Percentiles rank a stretch among this genome's conserved stretches.
phyloP scores from a whole-genome alignment of 2,888 invertebrate genomes.

The Halocaridina rubra region DNA sequence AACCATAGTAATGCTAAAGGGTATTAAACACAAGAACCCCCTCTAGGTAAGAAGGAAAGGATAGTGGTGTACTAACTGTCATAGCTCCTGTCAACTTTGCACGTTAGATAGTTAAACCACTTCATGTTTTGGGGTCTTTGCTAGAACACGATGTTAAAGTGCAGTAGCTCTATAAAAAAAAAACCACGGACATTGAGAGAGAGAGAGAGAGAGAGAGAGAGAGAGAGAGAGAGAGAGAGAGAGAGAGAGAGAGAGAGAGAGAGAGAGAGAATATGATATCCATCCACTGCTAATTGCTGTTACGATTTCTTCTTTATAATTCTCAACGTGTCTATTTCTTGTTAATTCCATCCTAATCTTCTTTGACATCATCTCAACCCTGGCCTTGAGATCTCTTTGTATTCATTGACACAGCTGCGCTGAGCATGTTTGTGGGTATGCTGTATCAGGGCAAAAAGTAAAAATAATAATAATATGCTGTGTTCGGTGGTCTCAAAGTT shows the following conservation, averaged over 20 bases:
- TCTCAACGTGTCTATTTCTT: neutral
- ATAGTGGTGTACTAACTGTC: too few species aligned
- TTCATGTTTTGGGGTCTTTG: too few species aligned
- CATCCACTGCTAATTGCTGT: neutral
- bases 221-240: neutral
- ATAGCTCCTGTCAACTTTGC: too few species aligned
- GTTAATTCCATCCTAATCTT: neutral
- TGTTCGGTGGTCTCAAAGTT: too few species aligned
- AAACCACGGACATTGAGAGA: neutral
- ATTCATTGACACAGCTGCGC: too few species aligned
- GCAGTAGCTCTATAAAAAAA: too few species aligned
- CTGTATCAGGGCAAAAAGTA: neutral
- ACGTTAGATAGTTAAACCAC: too few species aligned
- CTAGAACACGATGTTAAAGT: too few species aligned
- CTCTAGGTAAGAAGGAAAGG: too few species aligned
- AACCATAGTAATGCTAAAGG: too few species aligned
- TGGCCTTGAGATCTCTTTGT: conserved; percentile 33
- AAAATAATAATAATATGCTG: too few species aligned
- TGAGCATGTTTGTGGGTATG: conserved; percentile 15
- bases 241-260: neutral
- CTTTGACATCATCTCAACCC: neutral
- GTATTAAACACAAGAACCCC: too few species aligned
- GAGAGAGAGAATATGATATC: neutral
- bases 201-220: neutral
- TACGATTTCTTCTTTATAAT: neutral